Conservation (phyloP, 1,140 invertebrate species). For the Psix sp. region DNA sequence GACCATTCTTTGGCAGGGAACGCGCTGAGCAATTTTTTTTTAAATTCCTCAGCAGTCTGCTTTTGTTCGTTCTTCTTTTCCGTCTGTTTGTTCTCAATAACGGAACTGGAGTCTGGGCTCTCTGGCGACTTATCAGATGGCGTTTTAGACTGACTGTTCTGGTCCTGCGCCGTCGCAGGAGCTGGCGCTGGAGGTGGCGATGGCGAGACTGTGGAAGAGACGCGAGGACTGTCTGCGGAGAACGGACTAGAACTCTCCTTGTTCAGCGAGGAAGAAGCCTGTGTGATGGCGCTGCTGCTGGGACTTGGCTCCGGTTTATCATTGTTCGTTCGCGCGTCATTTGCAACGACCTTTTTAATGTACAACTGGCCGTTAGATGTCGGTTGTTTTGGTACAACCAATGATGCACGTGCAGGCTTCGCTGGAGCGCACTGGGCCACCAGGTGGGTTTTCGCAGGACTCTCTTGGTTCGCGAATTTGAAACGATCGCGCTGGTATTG, state of each 20-base stretch:
- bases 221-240: constrained; percentile 64
- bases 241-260: constrained; percentile 44
- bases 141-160: background rate
- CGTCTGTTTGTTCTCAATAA: constrained; percentile 41
- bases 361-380: constrained; percentile 6
- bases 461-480: constrained; percentile 5
- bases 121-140: constrained; percentile 64
- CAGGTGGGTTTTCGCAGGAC: constrained; percentile 62
- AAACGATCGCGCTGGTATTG: constrained; percentile 38
- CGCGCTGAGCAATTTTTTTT: constrained; percentile 62
- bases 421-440: constrained; percentile 68
- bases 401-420: constrained; percentile 64
- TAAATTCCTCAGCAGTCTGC: constrained; percentile 36
- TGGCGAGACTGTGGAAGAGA: constrained; percentile 69
- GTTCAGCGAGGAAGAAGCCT: background rate
- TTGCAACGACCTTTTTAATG: constrained; percentile 27
- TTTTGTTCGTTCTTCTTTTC: constrained; percentile 32
- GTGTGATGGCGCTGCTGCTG: constrained; percentile 11
- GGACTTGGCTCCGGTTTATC: constrained; percentile 21
- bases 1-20: constrained; percentile 69
- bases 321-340: constrained; percentile 6
- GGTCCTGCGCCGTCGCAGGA: constrained; percentile 13
- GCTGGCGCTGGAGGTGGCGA: constrained; percentile 61
- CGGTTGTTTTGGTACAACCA: constrained; percentile 67
- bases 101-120: constrained; percentile 71